Evolutionary conservation across 2,888 invertebrate species (phyloP).

Genomic region (Acleris holmiana): DNA sequence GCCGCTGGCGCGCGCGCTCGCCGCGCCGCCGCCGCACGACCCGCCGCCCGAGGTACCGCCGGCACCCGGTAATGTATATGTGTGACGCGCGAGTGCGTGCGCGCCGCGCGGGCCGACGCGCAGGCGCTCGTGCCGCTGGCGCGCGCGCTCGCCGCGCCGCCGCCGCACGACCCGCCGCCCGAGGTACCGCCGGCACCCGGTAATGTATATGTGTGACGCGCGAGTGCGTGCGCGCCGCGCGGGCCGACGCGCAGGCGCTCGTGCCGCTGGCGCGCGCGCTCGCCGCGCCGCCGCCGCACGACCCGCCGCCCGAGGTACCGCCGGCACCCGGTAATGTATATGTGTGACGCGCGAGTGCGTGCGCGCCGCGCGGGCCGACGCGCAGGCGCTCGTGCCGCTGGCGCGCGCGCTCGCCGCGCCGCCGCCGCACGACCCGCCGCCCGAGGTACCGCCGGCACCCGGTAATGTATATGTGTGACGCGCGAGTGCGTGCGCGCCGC

Average conservation of each 20-base stretch:
- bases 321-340: too few relatives aligned
- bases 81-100: constrained; percentile 95
- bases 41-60: constrained; percentile 85
- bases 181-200: too few relatives aligned
- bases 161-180: constrained; percentile 84
- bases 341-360: constrained; percentile 96
- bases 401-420: constrained; percentile 90
- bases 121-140: constrained; percentile 91
- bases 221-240: constrained; percentile 94
- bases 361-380: constrained; percentile 91
- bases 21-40: constrained; percentile 86
- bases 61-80: too few relatives aligned
- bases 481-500: too few relatives aligned
- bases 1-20: constrained; percentile 91
- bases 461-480: too few relatives aligned
- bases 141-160: constrained; percentile 88
- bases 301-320: constrained; percentile 85
- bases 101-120: constrained; percentile 92
- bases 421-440: constrained; percentile 84
- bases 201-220: too few relatives aligned
- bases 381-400: constrained; percentile 91
- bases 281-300: constrained; percentile 85
- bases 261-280: constrained; percentile 91
- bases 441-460: too few relatives aligned
- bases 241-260: constrained; percentile 91